These are phyloP conservation scores for Masticophis lateralis DNA, from an alignment of 2,797 vertebrate genomes.

Conservation along the genomic window DNA sequence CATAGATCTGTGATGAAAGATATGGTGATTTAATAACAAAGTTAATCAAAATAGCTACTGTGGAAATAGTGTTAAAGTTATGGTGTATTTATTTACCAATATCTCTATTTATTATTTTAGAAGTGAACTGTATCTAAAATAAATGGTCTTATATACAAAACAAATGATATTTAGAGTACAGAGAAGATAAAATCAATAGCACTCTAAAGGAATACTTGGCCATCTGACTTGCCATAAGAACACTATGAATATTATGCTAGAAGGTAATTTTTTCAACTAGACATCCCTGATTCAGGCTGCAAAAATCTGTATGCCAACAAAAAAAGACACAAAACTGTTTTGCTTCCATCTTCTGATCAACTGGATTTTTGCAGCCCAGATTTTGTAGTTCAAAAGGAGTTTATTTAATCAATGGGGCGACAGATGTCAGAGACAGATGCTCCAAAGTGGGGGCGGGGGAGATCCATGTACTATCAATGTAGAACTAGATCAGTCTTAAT, in stretches of 20 bases:
- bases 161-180: neutral
- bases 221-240: neutral
- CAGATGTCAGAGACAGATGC: neutral
- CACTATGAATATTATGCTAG: neutral
- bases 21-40: neutral
- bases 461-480: neutral
- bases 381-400: neutral
- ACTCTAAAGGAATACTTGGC: neutral
- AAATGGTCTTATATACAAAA: neutral
- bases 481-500: neutral
- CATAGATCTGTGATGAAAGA: neutral
- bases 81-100: conserved; percentile 11
- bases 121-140: conserved; percentile 8
- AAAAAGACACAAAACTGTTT: neutral
- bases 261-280: neutral
- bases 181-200: neutral
- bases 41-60: neutral
- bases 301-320: neutral
- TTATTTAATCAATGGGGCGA: neutral
- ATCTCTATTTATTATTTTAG: neutral
- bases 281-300: neutral
- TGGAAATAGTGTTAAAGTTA: neutral
- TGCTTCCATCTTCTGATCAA: neutral
- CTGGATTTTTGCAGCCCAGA: neutral
- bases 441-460: neutral